Percentiles rank a stretch among this genome's conserved stretches.
phyloP scores from a whole-genome alignment of 2,113 vertebrate genomes.

The Protomyctophum bolini region DNA sequence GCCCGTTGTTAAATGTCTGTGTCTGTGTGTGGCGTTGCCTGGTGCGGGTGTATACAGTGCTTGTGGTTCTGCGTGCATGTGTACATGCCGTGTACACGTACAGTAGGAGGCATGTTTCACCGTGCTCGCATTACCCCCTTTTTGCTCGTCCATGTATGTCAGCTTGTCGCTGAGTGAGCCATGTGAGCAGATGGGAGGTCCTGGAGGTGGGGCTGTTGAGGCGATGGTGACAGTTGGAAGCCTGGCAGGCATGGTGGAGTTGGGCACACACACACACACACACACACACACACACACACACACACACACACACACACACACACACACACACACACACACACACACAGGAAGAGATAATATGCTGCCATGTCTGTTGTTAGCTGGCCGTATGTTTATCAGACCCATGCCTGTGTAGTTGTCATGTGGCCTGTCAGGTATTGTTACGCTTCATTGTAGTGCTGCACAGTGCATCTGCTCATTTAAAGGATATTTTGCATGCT shows the following conservation, averaged over 20 bases:
- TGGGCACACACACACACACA: not conserved
- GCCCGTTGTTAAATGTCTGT: too few relatives aligned
- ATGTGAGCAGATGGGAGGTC: conserved; percentile 63
- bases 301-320: too few relatives aligned
- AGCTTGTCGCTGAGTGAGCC: conserved; percentile 33
- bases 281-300: too few relatives aligned
- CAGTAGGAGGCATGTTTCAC: too few relatives aligned
- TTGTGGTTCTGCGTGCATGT: too few relatives aligned
- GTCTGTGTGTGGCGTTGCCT: too few relatives aligned
- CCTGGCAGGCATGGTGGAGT: conserved; percentile 18
- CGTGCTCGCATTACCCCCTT: not conserved
- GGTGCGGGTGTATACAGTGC: too few relatives aligned
- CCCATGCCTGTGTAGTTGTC: conserved; percentile 46
- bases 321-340: too few relatives aligned
- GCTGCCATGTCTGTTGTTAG: conserved; percentile 47
- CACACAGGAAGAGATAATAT: conserved; percentile 38
- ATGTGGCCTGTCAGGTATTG: conserved; percentile 43
- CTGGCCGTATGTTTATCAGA: conserved; percentile 49
- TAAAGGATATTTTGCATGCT: too few relatives aligned
- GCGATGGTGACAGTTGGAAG: conserved; percentile 35
- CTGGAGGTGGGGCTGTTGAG: conserved; percentile 36
- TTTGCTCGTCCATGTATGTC: conserved; percentile 20
- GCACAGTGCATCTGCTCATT: not conserved
- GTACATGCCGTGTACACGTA: too few relatives aligned
- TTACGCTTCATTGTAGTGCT: conserved; percentile 22